Base-by-base conservation (phyloP, 2,797 vertebrate genomes). In the Allobates femoralis region DNA sequence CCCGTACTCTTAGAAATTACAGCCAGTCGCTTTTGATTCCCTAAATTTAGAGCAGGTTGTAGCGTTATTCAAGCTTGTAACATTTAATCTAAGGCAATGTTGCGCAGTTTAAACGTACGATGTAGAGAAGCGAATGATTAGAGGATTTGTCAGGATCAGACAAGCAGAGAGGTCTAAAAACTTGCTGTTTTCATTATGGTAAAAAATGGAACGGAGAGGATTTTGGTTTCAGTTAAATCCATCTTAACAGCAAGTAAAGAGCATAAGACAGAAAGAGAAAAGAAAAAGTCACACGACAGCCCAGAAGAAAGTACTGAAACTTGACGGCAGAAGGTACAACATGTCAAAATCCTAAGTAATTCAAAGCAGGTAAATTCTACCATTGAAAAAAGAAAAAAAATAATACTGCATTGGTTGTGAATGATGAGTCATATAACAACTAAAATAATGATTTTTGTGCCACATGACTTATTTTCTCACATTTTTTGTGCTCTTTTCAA, bases 71-170 rank as follows among this genome's bases (percentile, higher is more conserved):
- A 73, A 67, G 78, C 85, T 76, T 86, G 85, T 76, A 81, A 76
- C 51, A 32, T 86, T 81, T 77, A 76, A 86, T 86, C 82, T 73
- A 46, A 86, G 67, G 60, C 79, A 76, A 41, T 71, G 79, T 81
- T 76, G 79, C 30, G 50, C 41, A 21, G 71, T 86, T 66, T 76
- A 76, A 74, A 66, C 26, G 71, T 67, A 66, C 67, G 37, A 66
- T 82, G 85, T 81, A 81, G 46, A 86, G 58, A 67, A 71, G 58
- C 58, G 37, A 81, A 86, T 86, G 79, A 86, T 86, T 86, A 86
- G 85, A 75, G 85, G 85, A 86, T 86, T 86, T 81, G 50, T 76
- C 28, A 32, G 58, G 78, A 86, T 81, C 69, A 86, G 79, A 77
- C 69, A 66, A 53, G 58, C 71, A 67, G 79, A 81, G 79, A 76